These are phyloP conservation scores for Channallabes apus DNA, from an alignment of 2,797 vertebrate species.

Conservation along the genomic window DNA sequence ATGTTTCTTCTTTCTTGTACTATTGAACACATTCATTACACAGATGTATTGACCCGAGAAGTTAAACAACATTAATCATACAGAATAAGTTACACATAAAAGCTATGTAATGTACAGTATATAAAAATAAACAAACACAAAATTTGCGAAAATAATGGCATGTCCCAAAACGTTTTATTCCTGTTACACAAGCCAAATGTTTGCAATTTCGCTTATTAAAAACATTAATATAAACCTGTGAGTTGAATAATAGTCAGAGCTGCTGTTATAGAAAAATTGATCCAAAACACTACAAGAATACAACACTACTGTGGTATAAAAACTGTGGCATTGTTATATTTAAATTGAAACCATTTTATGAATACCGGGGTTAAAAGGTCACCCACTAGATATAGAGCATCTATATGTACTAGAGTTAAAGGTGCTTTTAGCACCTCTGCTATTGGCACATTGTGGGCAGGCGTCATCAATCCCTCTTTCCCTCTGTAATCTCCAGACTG, in stretches of 20 bases:
- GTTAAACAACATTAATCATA: neutral
- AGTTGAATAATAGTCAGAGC: neutral
- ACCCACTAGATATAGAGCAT: neutral
- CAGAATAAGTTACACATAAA: neutral
- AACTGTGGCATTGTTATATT: neutral
- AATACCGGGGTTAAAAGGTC: neutral
- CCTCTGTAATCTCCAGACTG: neutral
- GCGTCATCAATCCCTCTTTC: conserved; percentile 2
- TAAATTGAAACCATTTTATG: neutral
- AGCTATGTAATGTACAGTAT: too few species aligned
- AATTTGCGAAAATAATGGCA: neutral
- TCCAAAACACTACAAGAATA: neutral
- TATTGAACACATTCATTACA: neutral
- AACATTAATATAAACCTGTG: neutral
- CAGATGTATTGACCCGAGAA: neutral
- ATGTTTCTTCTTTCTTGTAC: neutral
- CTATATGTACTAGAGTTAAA: conserved; percentile 9
- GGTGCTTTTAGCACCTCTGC: conserved; percentile 18
- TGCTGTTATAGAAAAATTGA: neutral
- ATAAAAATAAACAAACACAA: neutral
- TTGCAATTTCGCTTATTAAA: neutral
- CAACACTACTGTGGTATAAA: neutral
- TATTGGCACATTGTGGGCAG: neutral
- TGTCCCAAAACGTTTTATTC: neutral
- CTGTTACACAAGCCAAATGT: neutral